phyloP scores from a whole-genome alignment of 1,140 invertebrate species.

The Megathymus violae region DNA sequence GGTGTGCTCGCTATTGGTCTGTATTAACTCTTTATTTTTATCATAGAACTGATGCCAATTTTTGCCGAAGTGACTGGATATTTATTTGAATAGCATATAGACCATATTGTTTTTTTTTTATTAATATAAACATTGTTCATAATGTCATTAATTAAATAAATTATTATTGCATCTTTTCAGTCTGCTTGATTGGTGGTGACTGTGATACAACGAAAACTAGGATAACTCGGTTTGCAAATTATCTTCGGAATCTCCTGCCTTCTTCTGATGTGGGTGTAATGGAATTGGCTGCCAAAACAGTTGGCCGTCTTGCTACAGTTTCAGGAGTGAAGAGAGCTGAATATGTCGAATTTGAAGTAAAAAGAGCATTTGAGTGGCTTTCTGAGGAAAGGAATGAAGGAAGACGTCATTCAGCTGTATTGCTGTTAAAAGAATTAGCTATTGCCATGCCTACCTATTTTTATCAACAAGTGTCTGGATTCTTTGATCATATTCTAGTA shows the following conservation, averaged over 20 bases:
- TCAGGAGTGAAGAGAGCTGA: constrained; percentile 97
- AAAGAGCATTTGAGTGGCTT: constrained; percentile 96
- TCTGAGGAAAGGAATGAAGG: constrained; percentile 94
- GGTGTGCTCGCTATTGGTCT: constrained; percentile 96
- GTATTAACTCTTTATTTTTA: constrained; percentile 48
- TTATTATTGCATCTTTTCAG: constrained; percentile 85
- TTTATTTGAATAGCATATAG: no score
- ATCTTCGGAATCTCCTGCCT: constrained; percentile 94
- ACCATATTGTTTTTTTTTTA: no score
- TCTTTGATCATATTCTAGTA: constrained; percentile 98
- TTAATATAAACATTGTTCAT: no score
- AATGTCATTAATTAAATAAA: no score
- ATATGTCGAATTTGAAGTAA: constrained; percentile 98
- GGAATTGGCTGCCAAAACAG: constrained; percentile 97
- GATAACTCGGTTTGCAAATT: constrained; percentile 96
- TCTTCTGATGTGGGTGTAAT: constrained; percentile 96
- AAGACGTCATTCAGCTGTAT: constrained; percentile 94
- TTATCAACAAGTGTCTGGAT: constrained; percentile 98
- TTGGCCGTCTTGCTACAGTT: constrained; percentile 95
- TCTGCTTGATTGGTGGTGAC: constrained; percentile 96
- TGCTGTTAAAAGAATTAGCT: constrained; percentile 96
- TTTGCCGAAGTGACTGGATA: no score
- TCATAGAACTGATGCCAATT: no score
- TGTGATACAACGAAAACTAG: constrained; percentile 95
- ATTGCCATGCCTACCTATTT: constrained; percentile 98